Conservation (phyloP, 2,888 invertebrate species). For the Phrixothrix hirtus region DNA sequence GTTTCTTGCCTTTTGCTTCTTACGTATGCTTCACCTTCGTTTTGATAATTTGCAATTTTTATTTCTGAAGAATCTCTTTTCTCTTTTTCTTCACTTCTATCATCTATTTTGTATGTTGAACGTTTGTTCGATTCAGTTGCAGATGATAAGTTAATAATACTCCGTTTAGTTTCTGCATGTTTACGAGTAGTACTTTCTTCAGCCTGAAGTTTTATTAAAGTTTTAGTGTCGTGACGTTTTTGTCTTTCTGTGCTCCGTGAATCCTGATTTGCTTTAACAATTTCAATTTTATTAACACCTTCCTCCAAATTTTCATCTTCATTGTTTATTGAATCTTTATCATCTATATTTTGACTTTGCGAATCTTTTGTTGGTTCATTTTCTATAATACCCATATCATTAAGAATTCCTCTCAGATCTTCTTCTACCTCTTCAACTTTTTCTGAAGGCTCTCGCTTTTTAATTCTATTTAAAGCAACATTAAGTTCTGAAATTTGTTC, state of each 20-base stretch:
- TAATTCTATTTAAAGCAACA: slow-evolving; percentile 13
- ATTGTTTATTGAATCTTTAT: slow-evolving; percentile 20
- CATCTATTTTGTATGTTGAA: slow-evolving; percentile 6
- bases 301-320: slow-evolving; percentile 42
- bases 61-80: slow-evolving; percentile 12
- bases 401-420: slow-evolving; percentile 37
- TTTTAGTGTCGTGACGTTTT: slow-evolving; percentile 31
- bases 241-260: slow-evolving; percentile 20
- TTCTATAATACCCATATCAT: slow-evolving; percentile 39
- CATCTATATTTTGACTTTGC: too few species aligned
- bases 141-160: neutral
- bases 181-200: slow-evolving; percentile 8
- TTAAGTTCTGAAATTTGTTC: slow-evolving; percentile 18
- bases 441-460: slow-evolving; percentile 18
- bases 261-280: slow-evolving; percentile 35
- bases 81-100: slow-evolving; percentile 8
- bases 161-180: slow-evolving; percentile 2
- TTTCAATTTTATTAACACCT: slow-evolving; percentile 37
- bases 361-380: slow-evolving; percentile 13
- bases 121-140: slow-evolving; percentile 6
- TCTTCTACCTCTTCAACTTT: slow-evolving; percentile 39
- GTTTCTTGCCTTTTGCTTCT: slow-evolving; percentile 31
- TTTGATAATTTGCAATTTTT: slow-evolving; percentile 35
- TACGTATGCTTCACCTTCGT: slow-evolving; percentile 36
- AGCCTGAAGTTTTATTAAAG: neutral